Base-by-base conservation (phyloP, 1,140 invertebrate species). In the Procambarus virginalis region DNA sequence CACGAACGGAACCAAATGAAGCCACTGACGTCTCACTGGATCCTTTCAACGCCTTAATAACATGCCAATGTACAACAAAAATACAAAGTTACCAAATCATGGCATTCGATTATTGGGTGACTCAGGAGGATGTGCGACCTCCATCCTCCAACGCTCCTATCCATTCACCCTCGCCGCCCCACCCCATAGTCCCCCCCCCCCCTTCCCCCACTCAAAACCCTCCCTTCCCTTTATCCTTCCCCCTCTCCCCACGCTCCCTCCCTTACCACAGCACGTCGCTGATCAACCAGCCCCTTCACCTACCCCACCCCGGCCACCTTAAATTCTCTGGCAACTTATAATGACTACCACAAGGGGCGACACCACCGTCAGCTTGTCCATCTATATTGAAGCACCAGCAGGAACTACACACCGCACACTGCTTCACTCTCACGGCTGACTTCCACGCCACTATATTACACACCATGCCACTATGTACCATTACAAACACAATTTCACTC, bases 111-210 rank as follows among this genome's bases (percentile, higher is more conserved):
- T 68, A 73, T 34, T 73, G n/a, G 68, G 46, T 82, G 60, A 82
- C 60, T 68, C 80, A 82, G 80, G 80, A 82, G 80, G 80, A 82
- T 82, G 80, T 82, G 80, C 58, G 80, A 46, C 20, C 80, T 82
- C 68, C 79, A 46, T 20, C 64, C 48, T 2, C 6, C 12, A 9
- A 14, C 79, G n/a, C 20, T 51, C 55, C 80, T 55, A 3, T 46
- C 55, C 20, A 51, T 5, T 5, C 12, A 68, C 58, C 55, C 34
- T 34, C 34, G 34, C 34, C 34, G 34, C 17, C 70, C 48, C 46
- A n/a, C 83, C 46, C 22, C 46, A 12, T 10, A 48, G 0, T 34
- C 34, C 60, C 34, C 64, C 60, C 68, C 22, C 14, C 22, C 34
- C 17, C 45, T 70, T 49, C 70, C 60, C 51, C 51, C 8, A 60